phyloP scores from a whole-genome alignment of 2,888 invertebrate species.

The Xestobium rufovillosum region DNA sequence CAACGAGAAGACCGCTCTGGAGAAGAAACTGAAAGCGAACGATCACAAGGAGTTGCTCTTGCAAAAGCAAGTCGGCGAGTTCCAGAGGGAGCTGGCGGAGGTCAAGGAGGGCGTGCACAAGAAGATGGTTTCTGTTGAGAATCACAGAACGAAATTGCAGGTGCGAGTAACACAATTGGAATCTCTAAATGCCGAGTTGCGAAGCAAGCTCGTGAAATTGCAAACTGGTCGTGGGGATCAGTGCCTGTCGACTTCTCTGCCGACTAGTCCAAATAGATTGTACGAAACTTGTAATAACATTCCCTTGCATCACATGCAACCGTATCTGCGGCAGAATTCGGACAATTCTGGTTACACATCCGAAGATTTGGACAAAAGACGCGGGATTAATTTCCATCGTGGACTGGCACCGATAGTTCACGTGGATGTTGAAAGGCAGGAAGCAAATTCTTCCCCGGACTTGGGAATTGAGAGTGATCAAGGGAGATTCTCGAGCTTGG shows the following conservation, averaged over 20 bases:
- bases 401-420: too few relatives aligned
- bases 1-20: conserved; percentile 60
- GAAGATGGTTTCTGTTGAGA: conserved; percentile 38
- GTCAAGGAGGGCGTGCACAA: conserved; percentile 30
- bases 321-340: conserved; percentile 31
- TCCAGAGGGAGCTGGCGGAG: conserved; percentile 34
- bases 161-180: conserved; percentile 41
- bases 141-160: conserved; percentile 45
- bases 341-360: conserved; percentile 49
- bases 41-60: conserved; percentile 47
- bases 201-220: conserved; percentile 36
- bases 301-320: too few relatives aligned
- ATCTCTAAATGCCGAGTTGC: conserved; percentile 37
- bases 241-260: conserved; percentile 20
- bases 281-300: conserved; percentile 21
- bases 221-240: conserved; percentile 24
- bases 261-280: conserved; percentile 22
- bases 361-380: conserved; percentile 31
- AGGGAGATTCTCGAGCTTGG: conserved; percentile 54
- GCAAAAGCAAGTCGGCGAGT: conserved; percentile 38
- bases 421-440: conserved; percentile 34
- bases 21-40: conserved; percentile 54
- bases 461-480: conserved; percentile 84
- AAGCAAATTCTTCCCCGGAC: conserved; percentile 66
- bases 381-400: conserved; percentile 6